Conservation (phyloP, 2,888 invertebrate species). For the Pseudolycoriella hygida region DNA sequence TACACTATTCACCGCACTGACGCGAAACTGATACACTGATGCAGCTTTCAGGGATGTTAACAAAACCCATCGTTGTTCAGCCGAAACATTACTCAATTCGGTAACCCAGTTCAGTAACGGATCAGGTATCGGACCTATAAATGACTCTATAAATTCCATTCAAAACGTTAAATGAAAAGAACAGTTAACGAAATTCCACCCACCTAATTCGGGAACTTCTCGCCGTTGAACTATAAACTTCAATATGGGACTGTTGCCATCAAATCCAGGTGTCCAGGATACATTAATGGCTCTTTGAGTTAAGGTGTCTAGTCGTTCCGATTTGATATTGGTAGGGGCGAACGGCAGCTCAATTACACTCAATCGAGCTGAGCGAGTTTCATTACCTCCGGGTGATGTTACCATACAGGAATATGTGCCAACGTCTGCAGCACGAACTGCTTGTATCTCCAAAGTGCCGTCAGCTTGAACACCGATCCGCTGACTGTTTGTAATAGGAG, state of each 20-base stretch:
- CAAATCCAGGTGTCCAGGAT: slow-evolving; percentile 89
- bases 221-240: slow-evolving; percentile 86
- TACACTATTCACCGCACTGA: slow-evolving; percentile 91
- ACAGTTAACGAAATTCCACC: slow-evolving; percentile 12
- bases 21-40: slow-evolving; percentile 87
- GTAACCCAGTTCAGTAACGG: slow-evolving; percentile 77
- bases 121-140: slow-evolving; percentile 69
- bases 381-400: slow-evolving; percentile 74
- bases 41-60: slow-evolving; percentile 82
- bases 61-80: slow-evolving; percentile 58
- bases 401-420: slow-evolving; percentile 78
- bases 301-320: slow-evolving; percentile 44
- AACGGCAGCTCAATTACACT: slow-evolving; percentile 91
- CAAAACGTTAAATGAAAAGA: slow-evolving; percentile 5
- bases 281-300: slow-evolving; percentile 69
- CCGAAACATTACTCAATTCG: slow-evolving; percentile 68
- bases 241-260: slow-evolving; percentile 89
- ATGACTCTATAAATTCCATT: slow-evolving; percentile 27
- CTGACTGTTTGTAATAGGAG: slow-evolving; percentile 44
- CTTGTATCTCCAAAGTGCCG: slow-evolving; percentile 74
- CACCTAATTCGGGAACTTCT: slow-evolving; percentile 74
- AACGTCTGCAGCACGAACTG: slow-evolving; percentile 81
- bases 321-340: slow-evolving; percentile 75
- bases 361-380: slow-evolving; percentile 66
- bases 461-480: slow-evolving; percentile 59